phyloP scores from a whole-genome alignment of 2,797 vertebrate genomes.

The Halcyon leucocephala region DNA sequence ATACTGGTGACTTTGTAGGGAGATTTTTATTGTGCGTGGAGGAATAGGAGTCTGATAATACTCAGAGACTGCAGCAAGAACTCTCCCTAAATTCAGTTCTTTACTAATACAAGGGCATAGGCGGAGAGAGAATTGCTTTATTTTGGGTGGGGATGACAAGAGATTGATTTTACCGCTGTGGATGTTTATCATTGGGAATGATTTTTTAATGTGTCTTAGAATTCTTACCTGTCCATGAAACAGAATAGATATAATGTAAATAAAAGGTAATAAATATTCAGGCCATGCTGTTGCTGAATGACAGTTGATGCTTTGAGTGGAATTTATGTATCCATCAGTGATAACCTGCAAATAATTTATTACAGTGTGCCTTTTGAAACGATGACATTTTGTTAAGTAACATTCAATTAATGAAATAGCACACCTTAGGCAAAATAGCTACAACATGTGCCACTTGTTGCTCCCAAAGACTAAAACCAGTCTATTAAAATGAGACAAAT shows the following conservation, averaged over 20 bases:
- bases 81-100: not conserved
- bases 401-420: constrained; percentile 32
- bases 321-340: constrained; percentile 27
- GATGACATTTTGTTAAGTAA: constrained; percentile 5
- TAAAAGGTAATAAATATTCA: constrained; percentile 49
- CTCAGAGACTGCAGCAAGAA: not conserved
- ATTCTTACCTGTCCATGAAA: not conserved
- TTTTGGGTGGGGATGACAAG: not conserved
- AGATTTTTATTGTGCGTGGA: not conserved
- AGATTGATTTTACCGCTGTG: constrained; percentile 5
- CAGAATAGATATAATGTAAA: not conserved
- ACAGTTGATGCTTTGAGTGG: not conserved
- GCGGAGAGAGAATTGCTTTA: not conserved
- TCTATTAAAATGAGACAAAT: not conserved
- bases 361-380: not conserved
- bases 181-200: not conserved
- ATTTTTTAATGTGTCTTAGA: not conserved
- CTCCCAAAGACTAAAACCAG: not conserved
- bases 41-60: not conserved
- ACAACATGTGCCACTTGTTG: not conserved
- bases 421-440: constrained; percentile 32
- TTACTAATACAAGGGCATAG: not conserved
- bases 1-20: not conserved
- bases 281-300: not conserved
- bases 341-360: constrained; percentile 30